phyloP scores from a whole-genome alignment of 1,140 invertebrate genomes.

The Diachasma alloeum region DNA sequence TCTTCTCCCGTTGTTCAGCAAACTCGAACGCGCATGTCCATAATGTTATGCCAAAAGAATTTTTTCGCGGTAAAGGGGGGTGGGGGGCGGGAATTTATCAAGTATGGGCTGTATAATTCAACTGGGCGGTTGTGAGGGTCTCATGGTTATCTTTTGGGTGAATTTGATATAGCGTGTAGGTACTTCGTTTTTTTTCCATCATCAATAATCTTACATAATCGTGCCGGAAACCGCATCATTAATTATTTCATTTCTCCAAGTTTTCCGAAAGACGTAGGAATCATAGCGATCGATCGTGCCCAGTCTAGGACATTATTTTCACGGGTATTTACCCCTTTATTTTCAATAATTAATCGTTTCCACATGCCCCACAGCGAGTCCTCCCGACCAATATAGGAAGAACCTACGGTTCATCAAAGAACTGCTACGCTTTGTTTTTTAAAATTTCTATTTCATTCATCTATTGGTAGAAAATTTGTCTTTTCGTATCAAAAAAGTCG shows the following conservation, averaged over 20 bases:
- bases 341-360: slow-evolving; percentile 11
- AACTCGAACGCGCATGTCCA: slow-evolving; percentile 33
- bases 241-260: neutral
- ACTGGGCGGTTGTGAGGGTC: neutral
- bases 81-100: neutral
- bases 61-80: slow-evolving; percentile 6
- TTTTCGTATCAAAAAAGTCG: slow-evolving; percentile 59
- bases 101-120: neutral
- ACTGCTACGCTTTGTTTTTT: slow-evolving; percentile 33
- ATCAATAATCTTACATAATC: slow-evolving; percentile 9
- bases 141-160: neutral
- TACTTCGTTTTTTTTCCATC: slow-evolving; percentile 30
- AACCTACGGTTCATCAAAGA: slow-evolving; percentile 35
- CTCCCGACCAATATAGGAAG: slow-evolving; percentile 21
- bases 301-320: slow-evolving; percentile 23
- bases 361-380: slow-evolving; percentile 19
- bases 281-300: slow-evolving; percentile 23
- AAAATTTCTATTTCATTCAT: slow-evolving; percentile 16
- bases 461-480: slow-evolving; percentile 59
- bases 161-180: slow-evolving; percentile 31
- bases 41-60: slow-evolving; percentile 3
- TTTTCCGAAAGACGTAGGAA: neutral
- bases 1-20: slow-evolving; percentile 20
- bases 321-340: neutral
- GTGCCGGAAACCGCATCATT: slow-evolving; percentile 11